A percentile compares a stretch with the other conserved stretches of the same genome.
Conservation (phyloP, 2,113 vertebrate genomes). For the Sphaerodactylus townsendi region DNA sequence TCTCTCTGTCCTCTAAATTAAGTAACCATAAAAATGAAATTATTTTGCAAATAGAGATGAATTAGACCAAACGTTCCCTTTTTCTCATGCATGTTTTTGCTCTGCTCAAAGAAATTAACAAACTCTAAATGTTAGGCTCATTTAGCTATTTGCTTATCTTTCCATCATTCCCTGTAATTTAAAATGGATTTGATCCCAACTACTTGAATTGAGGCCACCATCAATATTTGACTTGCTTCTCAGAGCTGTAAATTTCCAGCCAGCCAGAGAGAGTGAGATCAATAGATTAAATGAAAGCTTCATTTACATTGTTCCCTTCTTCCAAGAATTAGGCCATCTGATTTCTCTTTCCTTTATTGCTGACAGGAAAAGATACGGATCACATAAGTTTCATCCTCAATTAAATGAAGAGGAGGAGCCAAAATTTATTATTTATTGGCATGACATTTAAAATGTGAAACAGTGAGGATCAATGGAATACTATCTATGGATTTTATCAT, state of each 20-base stretch:
- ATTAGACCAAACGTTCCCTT: too few species aligned
- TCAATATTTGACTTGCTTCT: not conserved
- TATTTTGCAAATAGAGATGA: too few species aligned
- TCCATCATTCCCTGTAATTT: too few species aligned
- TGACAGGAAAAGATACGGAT: not conserved
- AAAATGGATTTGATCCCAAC: too few species aligned
- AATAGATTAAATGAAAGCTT: not conserved
- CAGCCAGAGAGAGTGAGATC: not conserved
- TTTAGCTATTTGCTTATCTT: too few species aligned
- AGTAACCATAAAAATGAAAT: too few species aligned
- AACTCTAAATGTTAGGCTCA: too few species aligned
- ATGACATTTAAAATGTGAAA: conserved; percentile 13
- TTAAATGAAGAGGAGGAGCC: not conserved
- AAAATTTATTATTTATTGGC: not conserved
- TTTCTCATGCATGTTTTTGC: too few species aligned
- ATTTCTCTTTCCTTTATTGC: not conserved
- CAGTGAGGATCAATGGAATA: not conserved
- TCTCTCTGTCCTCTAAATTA: too few species aligned
- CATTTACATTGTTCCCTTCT: not conserved
- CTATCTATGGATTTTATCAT: not conserved
- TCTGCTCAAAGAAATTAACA: too few species aligned
- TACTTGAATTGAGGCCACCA: not conserved
- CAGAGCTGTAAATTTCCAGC: not conserved
- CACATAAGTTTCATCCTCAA: not conserved
- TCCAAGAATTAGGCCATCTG: not conserved